Evolutionary conservation across 2,797 vertebrate genomes (phyloP).

Genomic region (Orientallactaga sibirica): DNA sequence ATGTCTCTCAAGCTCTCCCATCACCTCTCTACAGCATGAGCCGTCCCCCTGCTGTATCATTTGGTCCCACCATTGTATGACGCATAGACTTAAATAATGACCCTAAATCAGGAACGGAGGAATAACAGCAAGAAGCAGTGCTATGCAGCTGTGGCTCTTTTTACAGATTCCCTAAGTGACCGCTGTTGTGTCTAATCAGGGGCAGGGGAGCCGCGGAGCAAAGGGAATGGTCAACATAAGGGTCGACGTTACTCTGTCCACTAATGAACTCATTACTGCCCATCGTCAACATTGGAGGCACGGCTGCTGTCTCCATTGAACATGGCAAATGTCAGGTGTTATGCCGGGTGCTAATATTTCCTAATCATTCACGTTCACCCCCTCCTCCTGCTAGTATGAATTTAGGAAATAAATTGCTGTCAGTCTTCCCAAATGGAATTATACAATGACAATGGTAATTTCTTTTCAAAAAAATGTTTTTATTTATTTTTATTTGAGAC

Average conservation of each 20-base stretch:
- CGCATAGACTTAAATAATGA: not conserved
- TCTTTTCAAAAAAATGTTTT: no score
- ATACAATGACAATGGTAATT: not conserved
- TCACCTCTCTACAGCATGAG: not conserved
- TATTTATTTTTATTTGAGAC: no score
- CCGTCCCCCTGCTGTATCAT: not conserved
- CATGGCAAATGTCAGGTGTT: not conserved
- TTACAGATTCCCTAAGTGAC: not conserved
- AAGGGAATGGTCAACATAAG: not conserved
- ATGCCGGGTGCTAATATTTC: not conserved
- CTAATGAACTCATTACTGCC: not conserved
- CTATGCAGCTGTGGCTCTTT: not conserved
- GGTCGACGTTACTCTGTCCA: not conserved
- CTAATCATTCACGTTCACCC: not conserved
- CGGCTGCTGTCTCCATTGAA: not conserved
- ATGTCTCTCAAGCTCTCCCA: not conserved
- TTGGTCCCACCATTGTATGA: not conserved
- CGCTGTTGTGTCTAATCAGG: not conserved
- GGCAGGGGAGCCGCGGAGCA: not conserved
- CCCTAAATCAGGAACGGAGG: not conserved
- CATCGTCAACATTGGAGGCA: not conserved
- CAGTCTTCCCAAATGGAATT: slow-evolving; percentile 36
- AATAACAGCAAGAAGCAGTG: not conserved
- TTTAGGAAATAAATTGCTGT: not conserved
- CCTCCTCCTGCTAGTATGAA: not conserved